Evolutionary conservation across 2,888 invertebrate species (phyloP), one percentile per base, ranked within the genome.

Genomic region (Parnassius orleans): DNA sequence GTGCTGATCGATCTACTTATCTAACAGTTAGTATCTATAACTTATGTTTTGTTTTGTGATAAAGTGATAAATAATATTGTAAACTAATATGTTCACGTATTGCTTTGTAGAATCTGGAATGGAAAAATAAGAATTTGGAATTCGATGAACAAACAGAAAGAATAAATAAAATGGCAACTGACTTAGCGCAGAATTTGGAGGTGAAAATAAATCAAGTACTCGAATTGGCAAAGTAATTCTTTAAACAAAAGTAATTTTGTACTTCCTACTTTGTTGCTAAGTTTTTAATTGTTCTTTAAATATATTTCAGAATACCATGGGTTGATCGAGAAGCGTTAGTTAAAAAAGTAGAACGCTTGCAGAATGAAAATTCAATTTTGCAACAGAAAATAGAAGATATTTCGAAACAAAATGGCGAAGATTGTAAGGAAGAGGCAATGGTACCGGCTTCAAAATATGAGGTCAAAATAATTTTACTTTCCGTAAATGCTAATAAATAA

Each of bases 111-210:
- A 87, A 81, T 69, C 66, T 81, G 47, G 89, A 86, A 71, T 85
- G 82, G 83, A 89, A 86, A 79, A 68, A 76, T 0, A 89, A 84
- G 70, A 84, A 83, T 61, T 53, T 66, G 0, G 86, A 87, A 63
- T 80, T 85, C 57, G 90, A 90, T 53, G 60, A 72, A 3, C 88
- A 89, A 73, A 86, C 88, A 1, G 88, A 87, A 68, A 74, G 72
- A 58, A 66, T 91, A 53, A 81, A 87, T 41, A 77, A 75, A 73
- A 71, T 85, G 75, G 79, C 88, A 12, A 78, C 76, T 1, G 83
- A 78, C 3, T 72, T 75, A n/a, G 80, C 78, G 9, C 86, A 87
- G 64, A 86, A 83, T 64, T 68, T 90, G 46, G 86, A 84, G 71
- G 77, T 80, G 9, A 90, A 86, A 70, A 79, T 90, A 42, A 81